Conservation (phyloP, 1,140 invertebrate species). For the Campoletis sonorensis region DNA sequence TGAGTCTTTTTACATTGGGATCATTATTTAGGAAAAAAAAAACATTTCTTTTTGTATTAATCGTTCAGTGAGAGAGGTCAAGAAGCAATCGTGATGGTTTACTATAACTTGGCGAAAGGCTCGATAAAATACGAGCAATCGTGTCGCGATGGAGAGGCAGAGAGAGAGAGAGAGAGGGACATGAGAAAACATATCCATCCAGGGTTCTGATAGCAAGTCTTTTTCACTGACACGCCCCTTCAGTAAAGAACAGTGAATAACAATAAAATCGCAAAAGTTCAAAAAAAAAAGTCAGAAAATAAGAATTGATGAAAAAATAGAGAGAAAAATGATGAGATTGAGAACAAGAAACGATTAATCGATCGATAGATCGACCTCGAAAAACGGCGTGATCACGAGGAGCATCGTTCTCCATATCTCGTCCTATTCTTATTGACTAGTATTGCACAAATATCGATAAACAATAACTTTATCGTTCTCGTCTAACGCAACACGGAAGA, state of each 20-base stretch:
- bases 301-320: constrained; percentile 16
- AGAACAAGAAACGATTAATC: constrained; percentile 32
- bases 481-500: constrained; percentile 72
- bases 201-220: neutral
- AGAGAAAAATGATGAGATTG: constrained; percentile 37
- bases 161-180: neutral
- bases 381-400: neutral
- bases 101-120: constrained; percentile 7
- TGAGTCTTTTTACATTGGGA: no score
- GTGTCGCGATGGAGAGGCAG: neutral
- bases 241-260: neutral
- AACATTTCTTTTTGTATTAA: neutral
- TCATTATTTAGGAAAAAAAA: neutral
- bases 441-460: constrained; percentile 37
- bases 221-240: neutral
- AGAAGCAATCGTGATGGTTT: neutral
- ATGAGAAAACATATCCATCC: neutral
- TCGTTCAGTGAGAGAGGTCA: neutral
- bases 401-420: constrained; percentile 10
- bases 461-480: constrained; percentile 43
- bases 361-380: neutral
- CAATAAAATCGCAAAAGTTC: constrained; percentile 29
- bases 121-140: constrained; percentile 14
- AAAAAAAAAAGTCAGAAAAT: constrained; percentile 20
- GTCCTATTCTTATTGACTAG: neutral